Base-by-base conservation (phyloP, 2,888 invertebrate species). In the Torymus aiolomorphi region DNA sequence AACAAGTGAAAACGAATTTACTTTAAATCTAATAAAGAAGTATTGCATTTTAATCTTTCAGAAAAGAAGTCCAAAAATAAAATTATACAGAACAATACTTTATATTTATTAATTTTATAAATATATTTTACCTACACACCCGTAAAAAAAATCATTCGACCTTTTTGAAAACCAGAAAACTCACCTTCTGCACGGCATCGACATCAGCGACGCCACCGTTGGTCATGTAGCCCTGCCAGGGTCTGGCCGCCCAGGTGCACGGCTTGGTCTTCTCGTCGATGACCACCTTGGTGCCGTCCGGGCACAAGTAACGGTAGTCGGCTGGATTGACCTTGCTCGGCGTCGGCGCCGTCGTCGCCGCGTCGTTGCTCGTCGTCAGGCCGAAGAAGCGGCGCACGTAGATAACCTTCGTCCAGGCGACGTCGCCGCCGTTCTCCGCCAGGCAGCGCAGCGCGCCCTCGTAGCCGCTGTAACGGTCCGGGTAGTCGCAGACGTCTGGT, bases 401-500 rank as follows among this genome's bases (percentile, higher is more conserved):
- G 85, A 95, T 95, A 80, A 95, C 94, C 89, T 96, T 96, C 14
- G 96, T 96, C 91, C 96, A 97, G 14, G 97, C 97, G 2, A 97
- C 94, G 85, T 97, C 94, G 0, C 97, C 97, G 2, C 94, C 94
- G 83, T 96, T 95, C 84, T 95, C 94, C 1, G 95, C 94, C 80
- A 97, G 91, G 89, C 97, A 97, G 42, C 94, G 92, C 65, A 97
- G 91, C 0, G 97, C 96, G 0, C 97, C 97, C 82, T 96, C 95
- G 88, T 97, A 97, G 1, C 97, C 97, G 18, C 96, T 96, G 90
- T 93, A 96, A 71, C 93, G 94, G 88, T 97, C 97, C 0, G 96
- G 96, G 83, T 95, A 95, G 88, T 96, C 93, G 86, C 96, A 96
- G 85, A 92, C 92, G 10, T 92, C 92, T 0, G 96, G 96, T 83